Percentiles rank a stretch among this genome's conserved stretches.
phyloP scores from a whole-genome alignment of 2,888 invertebrate species.

The Cenopis cana region DNA sequence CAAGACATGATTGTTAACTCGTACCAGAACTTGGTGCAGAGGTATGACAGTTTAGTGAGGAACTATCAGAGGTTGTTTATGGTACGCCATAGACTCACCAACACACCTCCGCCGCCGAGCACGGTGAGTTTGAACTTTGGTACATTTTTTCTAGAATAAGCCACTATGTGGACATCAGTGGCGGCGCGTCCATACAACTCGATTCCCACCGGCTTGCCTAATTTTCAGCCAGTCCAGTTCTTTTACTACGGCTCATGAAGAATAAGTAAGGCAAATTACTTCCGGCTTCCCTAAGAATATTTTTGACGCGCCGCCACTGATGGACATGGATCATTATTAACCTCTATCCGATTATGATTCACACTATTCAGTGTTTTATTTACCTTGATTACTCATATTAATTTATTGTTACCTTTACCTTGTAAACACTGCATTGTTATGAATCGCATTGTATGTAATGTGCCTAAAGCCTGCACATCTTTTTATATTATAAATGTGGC shows the following conservation, averaged over 20 bases:
- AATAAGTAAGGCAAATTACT: too few relatives aligned
- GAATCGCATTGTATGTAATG: neutral
- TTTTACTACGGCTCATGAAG: too few relatives aligned
- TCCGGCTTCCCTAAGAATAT: too few relatives aligned
- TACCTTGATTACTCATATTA: neutral
- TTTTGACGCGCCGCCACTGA: too few relatives aligned
- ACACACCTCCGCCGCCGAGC: constrained; percentile 71
- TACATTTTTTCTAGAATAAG: neutral
- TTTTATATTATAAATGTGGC: neutral
- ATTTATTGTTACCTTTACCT: neutral
- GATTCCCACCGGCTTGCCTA: too few relatives aligned
- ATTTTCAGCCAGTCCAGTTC: too few relatives aligned
- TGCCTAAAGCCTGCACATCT: neutral
- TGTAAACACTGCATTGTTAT: neutral
- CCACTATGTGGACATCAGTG: neutral
- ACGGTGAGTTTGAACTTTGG: constrained; percentile 61
- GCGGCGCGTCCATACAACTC: too few relatives aligned
- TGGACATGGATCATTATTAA: neutral
- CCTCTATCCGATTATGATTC: neutral
- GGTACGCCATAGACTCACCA: constrained; percentile 76
- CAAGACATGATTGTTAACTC: constrained; percentile 80
- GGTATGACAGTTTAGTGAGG: constrained; percentile 80
- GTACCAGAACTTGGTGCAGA: constrained; percentile 79
- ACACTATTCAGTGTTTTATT: neutral
- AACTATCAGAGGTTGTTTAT: constrained; percentile 81